Conservation (phyloP, 2,797 vertebrate species). For the Delichon dasypus region DNA sequence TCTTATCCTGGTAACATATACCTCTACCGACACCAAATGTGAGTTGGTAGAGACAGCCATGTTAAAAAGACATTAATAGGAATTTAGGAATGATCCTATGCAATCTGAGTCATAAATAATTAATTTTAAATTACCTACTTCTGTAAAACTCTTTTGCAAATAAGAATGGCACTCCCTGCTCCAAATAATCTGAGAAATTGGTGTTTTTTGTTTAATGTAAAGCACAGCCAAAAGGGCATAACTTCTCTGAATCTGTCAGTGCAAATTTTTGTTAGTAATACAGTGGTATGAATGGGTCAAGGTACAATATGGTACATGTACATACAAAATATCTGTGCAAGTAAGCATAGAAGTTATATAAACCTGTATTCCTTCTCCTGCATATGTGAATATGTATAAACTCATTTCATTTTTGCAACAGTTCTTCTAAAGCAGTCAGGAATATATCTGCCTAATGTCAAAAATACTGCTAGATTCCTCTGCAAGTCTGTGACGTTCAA, state of each 20-base stretch:
- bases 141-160: background rate
- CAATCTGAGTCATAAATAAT: background rate
- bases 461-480: background rate
- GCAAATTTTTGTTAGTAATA: background rate
- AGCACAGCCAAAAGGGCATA: background rate
- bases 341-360: background rate
- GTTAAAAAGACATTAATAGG: background rate
- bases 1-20: background rate
- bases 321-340: background rate
- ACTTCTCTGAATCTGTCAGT: background rate
- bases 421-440: background rate
- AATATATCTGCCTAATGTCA: background rate
- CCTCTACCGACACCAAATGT: background rate
- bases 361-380: background rate
- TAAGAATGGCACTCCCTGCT: background rate
- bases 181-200: background rate
- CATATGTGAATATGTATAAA: background rate
- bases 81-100: background rate
- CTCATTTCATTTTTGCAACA: background rate
- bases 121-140: background rate
- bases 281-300: background rate
- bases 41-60: background rate
- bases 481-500: background rate
- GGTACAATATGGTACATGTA: background rate
- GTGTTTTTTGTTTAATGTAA: background rate